A percentile compares a stretch with the other conserved stretches of the same genome.
Evolutionary conservation across 2,888 invertebrate species (phyloP).

Genomic region (Megaustenia siamemsis): DNA sequence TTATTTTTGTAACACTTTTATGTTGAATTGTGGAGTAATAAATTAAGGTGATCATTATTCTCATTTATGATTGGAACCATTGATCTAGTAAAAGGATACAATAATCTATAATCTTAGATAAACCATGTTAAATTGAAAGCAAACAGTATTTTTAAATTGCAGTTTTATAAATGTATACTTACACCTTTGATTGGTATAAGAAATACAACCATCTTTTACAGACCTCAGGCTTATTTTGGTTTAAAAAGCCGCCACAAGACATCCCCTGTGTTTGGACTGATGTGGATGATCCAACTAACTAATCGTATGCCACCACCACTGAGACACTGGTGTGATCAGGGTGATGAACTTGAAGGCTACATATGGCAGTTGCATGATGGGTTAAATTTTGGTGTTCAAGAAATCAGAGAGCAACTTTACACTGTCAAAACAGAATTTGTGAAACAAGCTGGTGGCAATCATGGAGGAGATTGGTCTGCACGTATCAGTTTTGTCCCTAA

Average conservation of each 20-base stretch:
- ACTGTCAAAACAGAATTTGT: slow-evolving; percentile 91
- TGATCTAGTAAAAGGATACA: too few species aligned
- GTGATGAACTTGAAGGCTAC: slow-evolving; percentile 82
- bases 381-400: slow-evolving; percentile 92
- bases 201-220: slow-evolving; percentile 78
- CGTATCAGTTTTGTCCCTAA: slow-evolving; percentile 85
- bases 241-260: slow-evolving; percentile 92
- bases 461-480: slow-evolving; percentile 96
- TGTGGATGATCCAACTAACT: slow-evolving; percentile 92
- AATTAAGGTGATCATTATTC: too few species aligned
- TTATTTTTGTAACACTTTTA: too few species aligned
- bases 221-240: slow-evolving; percentile 79
- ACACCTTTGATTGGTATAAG: too few species aligned
- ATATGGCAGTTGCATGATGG: slow-evolving; percentile 98
- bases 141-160: too few species aligned
- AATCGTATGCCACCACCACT: slow-evolving; percentile 87
- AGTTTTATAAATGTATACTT: too few species aligned
- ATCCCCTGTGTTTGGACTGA: slow-evolving; percentile 94
- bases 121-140: too few species aligned
- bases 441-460: slow-evolving; percentile 88
- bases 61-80: too few species aligned
- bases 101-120: too few species aligned
- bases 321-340: slow-evolving; percentile 86
- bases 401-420: slow-evolving; percentile 90
- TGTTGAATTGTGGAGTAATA: too few species aligned